phyloP scores from a whole-genome alignment of 2,888 invertebrate species.

The Chrysolina oricalcia region DNA sequence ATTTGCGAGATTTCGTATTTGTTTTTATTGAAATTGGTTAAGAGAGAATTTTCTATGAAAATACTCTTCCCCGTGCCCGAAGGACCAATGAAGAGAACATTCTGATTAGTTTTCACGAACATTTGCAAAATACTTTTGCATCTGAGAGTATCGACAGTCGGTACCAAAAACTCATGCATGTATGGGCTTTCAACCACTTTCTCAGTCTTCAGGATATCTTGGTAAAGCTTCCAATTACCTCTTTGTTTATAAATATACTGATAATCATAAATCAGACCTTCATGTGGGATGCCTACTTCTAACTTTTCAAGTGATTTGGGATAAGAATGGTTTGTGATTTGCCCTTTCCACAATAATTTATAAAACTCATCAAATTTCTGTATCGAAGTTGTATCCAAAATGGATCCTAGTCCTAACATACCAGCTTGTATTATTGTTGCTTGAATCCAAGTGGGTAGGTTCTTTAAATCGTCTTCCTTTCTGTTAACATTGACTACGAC shows the following conservation, averaged over 20 bases:
- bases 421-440: conserved; percentile 74
- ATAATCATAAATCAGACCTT: conserved; percentile 75
- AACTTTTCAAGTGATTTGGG: conserved; percentile 74
- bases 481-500: conserved; percentile 60
- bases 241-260: conserved; percentile 76
- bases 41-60: conserved; percentile 72
- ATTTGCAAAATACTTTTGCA: conserved; percentile 74
- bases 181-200: conserved; percentile 71
- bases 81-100: conserved; percentile 78
- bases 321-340: conserved; percentile 69
- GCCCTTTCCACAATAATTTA: conserved; percentile 67
- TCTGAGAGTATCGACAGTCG: conserved; percentile 76
- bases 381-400: conserved; percentile 71
- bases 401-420: conserved; percentile 87
- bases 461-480: conserved; percentile 69
- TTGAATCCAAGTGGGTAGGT: conserved; percentile 73
- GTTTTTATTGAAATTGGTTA: conserved; percentile 72
- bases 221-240: conserved; percentile 77
- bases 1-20: conserved; percentile 74
- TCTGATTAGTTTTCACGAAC: conserved; percentile 77
- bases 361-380: conserved; percentile 69
- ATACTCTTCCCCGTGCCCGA: conserved; percentile 79
- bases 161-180: conserved; percentile 72
- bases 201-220: conserved; percentile 73
- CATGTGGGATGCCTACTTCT: conserved; percentile 76